These are phyloP conservation scores for Hydroisotoma schaefferi DNA, from an alignment of 2,888 invertebrate species.

Conservation along the genomic window DNA sequence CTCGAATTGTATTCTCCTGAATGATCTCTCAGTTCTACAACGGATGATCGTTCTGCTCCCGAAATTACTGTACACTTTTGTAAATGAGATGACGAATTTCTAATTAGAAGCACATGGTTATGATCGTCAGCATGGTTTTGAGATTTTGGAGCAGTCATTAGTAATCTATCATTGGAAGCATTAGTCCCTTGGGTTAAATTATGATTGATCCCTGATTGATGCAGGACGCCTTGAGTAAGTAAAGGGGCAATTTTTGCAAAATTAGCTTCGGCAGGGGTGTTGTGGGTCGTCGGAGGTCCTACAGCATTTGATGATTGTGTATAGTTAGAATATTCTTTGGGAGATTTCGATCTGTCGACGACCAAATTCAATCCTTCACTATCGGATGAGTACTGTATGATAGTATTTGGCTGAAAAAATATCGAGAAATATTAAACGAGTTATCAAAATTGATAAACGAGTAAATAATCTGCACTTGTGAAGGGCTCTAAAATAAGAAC, in stretches of 20 bases:
- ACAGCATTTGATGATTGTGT: constrained; percentile 12
- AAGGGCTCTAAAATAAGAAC: background rate
- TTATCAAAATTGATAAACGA: background rate
- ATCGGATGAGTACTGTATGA: constrained; percentile 32
- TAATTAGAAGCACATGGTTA: background rate
- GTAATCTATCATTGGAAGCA: constrained; percentile 10
- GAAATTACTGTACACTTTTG: constrained; percentile 2
- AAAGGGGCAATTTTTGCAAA: constrained; percentile 48
- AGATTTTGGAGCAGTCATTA: constrained; percentile 17
- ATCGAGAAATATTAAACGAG: background rate
- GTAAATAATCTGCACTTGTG: background rate
- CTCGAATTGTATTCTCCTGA: background rate
- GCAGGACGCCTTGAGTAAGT: constrained; percentile 38
- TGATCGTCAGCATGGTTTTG: constrained; percentile 8
- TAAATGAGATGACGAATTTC: background rate
- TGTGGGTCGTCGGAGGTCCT: constrained; percentile 9
- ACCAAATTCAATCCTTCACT: constrained; percentile 46
- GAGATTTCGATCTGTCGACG: constrained; percentile 46
- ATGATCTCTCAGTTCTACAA: constrained; percentile 17
- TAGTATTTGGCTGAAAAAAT: constrained; percentile 21
- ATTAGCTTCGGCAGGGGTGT: constrained; percentile 44
- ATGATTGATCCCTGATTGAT: constrained; percentile 14
- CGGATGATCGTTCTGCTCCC: background rate
- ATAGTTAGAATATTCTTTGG: constrained; percentile 30
- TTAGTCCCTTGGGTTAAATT: background rate